Percentiles rank a stretch among this genome's conserved stretches.
Conservation (phyloP, 2,888 invertebrate species). For the Dolichopus griseipennis region DNA sequence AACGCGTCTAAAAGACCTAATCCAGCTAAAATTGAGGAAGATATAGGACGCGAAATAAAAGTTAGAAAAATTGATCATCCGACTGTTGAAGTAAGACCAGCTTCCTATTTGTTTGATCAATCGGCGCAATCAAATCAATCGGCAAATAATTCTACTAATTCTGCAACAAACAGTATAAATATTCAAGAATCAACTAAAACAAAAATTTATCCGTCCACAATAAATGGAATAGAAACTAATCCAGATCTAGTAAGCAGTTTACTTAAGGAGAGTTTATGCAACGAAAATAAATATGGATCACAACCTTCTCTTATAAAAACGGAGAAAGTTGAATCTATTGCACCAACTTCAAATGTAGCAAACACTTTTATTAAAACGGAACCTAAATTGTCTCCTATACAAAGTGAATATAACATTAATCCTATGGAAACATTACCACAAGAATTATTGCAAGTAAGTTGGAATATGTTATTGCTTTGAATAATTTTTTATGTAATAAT, state of each 20-base stretch:
- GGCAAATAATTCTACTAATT: not conserved
- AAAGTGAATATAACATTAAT: not conserved
- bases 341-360: not conserved
- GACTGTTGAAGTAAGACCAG: slow-evolving; percentile 16
- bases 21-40: slow-evolving; percentile 27
- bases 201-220: slow-evolving; percentile 20
- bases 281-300: slow-evolving; percentile 25
- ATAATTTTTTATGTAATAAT: not conserved
- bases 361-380: slow-evolving; percentile 1
- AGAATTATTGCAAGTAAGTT: slow-evolving; percentile 9
- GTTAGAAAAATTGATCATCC: slow-evolving; percentile 33
- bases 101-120: slow-evolving; percentile 8
- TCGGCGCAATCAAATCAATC: not conserved
- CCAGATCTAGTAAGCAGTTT: slow-evolving; percentile 62
- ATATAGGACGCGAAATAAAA: slow-evolving; percentile 33
- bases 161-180: slow-evolving; percentile 12
- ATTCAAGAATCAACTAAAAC: slow-evolving; percentile 18
- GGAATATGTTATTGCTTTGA: not conserved
- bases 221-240: slow-evolving; percentile 61
- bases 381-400: not conserved
- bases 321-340: not conserved
- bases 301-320: slow-evolving; percentile 16
- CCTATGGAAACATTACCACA: slow-evolving; percentile 28
- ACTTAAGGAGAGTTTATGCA: slow-evolving; percentile 54
- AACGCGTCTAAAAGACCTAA: not conserved